Evolutionary conservation across 2,113 vertebrate genomes (phyloP), one percentile per base, ranked within the genome.

Genomic region (Psophia crepitans): DNA sequence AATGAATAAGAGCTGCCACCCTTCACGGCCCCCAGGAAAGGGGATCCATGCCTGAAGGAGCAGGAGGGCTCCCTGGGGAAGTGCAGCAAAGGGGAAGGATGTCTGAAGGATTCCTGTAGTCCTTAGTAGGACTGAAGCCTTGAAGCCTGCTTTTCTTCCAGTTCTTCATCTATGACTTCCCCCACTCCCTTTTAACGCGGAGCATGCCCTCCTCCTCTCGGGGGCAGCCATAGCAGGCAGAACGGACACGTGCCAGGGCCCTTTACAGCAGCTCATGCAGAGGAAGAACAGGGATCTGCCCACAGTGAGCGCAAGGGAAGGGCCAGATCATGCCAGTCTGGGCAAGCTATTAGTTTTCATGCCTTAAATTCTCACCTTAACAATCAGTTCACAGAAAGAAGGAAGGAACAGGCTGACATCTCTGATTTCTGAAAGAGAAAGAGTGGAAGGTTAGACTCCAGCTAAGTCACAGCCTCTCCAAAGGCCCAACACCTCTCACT

Each of bases 361-460:
- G 35, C 57, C 51, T 58, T 8, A 48, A 64, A 58, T 71, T 87
- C 97, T 98, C 91, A 98, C 98, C 98, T 98, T 85, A 87, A 75
- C 78, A 75, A 75, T 92, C 86, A 89, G 49, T 75, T 16, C 17
- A 39, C 33, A 79, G 71, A 84, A 84, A 64, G 84, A 53, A 85
- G 66, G 61, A 87, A 71, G 69, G 65, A 81, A 61, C 3, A 3
- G 0, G 39, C 11, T 85, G 84, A 78, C 63, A 84, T 73, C 60
- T 33, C 12, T 4, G n/a, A 93, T 91, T 94, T 97, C 96, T 65
- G 74, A 92, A 74, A 70, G 61, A 89, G 14, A 96, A 89, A 76
- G 43, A 87, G 66, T 32, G 33, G 64, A 87, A 87, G 54, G 56
- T 96, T 51, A 93, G 66, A 63, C 16, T 68, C 61, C n/a, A 80